Conservation (phyloP, 2,113 vertebrate genomes). For the Chloropsis hardwickii region DNA sequence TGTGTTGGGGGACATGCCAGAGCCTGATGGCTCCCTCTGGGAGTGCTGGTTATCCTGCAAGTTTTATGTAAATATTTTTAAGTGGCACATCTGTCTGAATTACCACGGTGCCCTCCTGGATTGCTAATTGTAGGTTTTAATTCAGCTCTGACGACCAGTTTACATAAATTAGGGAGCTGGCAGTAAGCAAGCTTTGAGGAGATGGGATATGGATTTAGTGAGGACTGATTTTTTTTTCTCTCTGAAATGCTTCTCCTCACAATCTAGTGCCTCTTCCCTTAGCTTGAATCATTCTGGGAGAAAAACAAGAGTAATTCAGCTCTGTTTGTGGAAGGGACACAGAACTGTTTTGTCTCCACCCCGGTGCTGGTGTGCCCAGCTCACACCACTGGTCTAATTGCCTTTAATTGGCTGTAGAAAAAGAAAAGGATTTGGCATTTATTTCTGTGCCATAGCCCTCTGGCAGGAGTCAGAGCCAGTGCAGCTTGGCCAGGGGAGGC, state of each 20-base stretch:
- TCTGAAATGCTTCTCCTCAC: neutral
- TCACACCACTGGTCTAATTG: neutral
- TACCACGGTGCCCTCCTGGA: constrained; percentile 46
- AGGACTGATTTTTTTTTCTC: neutral
- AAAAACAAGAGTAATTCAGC: neutral
- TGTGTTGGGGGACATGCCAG: neutral
- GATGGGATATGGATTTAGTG: neutral
- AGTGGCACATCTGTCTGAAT: constrained; percentile 66
- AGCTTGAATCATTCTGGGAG: neutral
- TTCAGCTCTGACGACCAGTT: constrained; percentile 53
- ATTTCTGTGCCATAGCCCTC: neutral
- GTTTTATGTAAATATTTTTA: constrained; percentile 68
- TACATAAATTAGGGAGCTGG: constrained; percentile 65
- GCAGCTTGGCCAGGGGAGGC: neutral
- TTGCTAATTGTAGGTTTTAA: constrained; percentile 70
- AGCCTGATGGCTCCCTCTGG: neutral
- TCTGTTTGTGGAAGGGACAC: neutral
- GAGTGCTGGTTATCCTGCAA: constrained; percentile 19
- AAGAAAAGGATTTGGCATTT: neutral
- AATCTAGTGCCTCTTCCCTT: neutral
- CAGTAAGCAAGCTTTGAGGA: constrained; percentile 37
- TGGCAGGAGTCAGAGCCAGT: neutral
- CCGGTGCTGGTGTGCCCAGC: neutral
- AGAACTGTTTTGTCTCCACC: neutral
- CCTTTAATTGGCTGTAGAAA: neutral